Evolutionary conservation across 2,113 vertebrate genomes (phyloP), one percentile per base, ranked within the genome.

Genomic region (Channa argus): DNA sequence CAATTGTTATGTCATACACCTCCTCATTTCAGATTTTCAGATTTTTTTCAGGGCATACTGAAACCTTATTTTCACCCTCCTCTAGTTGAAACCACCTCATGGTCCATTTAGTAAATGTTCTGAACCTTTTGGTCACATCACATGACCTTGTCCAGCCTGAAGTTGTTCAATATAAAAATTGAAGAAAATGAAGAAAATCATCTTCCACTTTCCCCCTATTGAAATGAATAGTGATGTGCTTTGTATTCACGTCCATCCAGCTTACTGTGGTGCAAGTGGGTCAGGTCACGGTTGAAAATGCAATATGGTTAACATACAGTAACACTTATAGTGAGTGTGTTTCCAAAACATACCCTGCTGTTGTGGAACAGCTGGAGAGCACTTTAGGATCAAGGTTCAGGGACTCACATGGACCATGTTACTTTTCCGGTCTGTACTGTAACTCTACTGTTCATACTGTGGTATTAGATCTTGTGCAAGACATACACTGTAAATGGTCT

Each of bases 301-400:
- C 55, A 80, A 47, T 77, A 56, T 36, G 77, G 45, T 71, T 61
- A 63, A 71, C 71, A 82, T 77, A 37, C 50, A 74, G 49, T 60
- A 45, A 63, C 74, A 64, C 77, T 55, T 50, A 60, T 66, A 61
- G 71, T 50, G 24, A 70, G 74, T 71, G 73, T 63, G 53, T 77
- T 81, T 86, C 77, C 72, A 88, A 87, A 90, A 88, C 80, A 88
- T 74, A 86, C 33, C 38, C 43, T 46, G 65, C 36, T 79, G 62
- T 77, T 82, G 60, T 54, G 71, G 63, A 74, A 84, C 71, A 77
- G 83, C 79, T 84, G 77, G 64, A 84, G 67, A 79, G 70, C 37
- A 69, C 72, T 87, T 66, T 41, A 13, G 53, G 82, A 63, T 67
- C 63, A 66, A 24, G 53, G 84, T 82, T 86, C 85, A 88, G 82